Percentiles rank a stretch among this genome's conserved stretches.
Evolutionary conservation across 2,888 invertebrate species (phyloP).

Genomic region (Stenurella melanura): DNA sequence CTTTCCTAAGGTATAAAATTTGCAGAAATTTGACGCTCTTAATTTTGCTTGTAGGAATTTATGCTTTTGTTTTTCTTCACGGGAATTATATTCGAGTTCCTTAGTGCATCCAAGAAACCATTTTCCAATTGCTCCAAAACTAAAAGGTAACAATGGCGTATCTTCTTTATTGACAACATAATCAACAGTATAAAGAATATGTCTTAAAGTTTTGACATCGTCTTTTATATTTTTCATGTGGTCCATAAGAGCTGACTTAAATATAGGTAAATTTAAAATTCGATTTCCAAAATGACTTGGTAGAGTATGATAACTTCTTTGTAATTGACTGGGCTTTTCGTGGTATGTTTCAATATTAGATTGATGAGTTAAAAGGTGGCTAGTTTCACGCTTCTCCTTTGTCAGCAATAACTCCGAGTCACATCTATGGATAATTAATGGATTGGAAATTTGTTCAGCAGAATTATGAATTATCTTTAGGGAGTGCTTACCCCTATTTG

Average conservation of each 20-base stretch:
- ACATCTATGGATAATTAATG: slow-evolving; percentile 38
- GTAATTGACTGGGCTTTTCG: slow-evolving; percentile 1
- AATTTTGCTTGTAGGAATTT: slow-evolving; percentile 34
- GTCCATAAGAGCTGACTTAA: slow-evolving; percentile 11
- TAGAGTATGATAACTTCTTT: slow-evolving; percentile 20
- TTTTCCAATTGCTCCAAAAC: slow-evolving; percentile 19
- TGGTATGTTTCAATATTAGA: slow-evolving; percentile 1
- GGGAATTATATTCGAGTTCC: background rate
- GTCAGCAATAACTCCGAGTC: slow-evolving; percentile 31
- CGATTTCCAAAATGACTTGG: slow-evolving; percentile 9
- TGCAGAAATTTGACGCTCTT: slow-evolving; percentile 39
- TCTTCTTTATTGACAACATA: slow-evolving; percentile 6
- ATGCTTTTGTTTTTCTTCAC: background rate
- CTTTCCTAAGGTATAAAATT: slow-evolving; percentile 29
- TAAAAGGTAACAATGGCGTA: slow-evolving; percentile 5
- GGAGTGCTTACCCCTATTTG: slow-evolving; percentile 39
- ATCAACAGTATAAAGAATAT: slow-evolving; percentile 21
- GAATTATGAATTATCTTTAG: slow-evolving; percentile 30
- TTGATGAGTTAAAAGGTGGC: background rate
- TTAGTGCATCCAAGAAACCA: slow-evolving; percentile 11
- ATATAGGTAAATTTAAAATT: background rate
- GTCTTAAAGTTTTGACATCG: slow-evolving; percentile 23
- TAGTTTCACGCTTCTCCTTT: background rate
- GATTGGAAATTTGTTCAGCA: slow-evolving; percentile 8
- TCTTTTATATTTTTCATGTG: slow-evolving; percentile 29